phyloP scores from a whole-genome alignment of 2,113 vertebrate species.

The Zosterops japonicus region DNA sequence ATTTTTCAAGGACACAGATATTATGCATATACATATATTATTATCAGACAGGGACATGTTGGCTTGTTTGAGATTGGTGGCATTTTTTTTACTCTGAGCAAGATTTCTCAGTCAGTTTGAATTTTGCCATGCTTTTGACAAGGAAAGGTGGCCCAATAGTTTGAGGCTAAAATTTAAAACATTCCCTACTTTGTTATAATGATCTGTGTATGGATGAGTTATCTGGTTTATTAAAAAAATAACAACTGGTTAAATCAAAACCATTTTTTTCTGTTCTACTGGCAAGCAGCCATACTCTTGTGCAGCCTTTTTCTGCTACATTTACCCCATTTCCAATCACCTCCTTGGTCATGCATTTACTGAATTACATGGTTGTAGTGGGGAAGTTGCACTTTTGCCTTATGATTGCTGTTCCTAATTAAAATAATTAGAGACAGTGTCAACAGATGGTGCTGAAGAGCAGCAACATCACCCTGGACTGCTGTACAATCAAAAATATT shows the following conservation, averaged over 20 bases:
- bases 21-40: not conserved
- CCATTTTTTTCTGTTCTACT: not conserved
- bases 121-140: not conserved
- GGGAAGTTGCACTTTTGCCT: not conserved
- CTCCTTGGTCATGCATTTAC: not conserved
- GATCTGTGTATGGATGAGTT: not conserved
- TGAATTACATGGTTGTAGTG: not conserved
- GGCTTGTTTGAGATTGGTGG: not conserved
- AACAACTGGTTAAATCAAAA: not conserved
- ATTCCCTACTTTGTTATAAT: not conserved
- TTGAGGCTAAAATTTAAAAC: not conserved
- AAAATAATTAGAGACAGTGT: not conserved
- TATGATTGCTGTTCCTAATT: not conserved
- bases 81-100: not conserved
- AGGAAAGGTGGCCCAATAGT: not conserved
- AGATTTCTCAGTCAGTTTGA: not conserved
- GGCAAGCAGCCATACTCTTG: not conserved
- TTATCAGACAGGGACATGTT: not conserved
- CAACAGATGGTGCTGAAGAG: slow-evolving; percentile 6
- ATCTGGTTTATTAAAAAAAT: not conserved
- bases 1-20: not conserved
- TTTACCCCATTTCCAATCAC: not conserved
- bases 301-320: not conserved
- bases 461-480: not conserved
- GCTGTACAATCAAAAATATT: not conserved